Conservation (phyloP, 92 coral and sea anemone species). For the Pocillopora grandis region DNA sequence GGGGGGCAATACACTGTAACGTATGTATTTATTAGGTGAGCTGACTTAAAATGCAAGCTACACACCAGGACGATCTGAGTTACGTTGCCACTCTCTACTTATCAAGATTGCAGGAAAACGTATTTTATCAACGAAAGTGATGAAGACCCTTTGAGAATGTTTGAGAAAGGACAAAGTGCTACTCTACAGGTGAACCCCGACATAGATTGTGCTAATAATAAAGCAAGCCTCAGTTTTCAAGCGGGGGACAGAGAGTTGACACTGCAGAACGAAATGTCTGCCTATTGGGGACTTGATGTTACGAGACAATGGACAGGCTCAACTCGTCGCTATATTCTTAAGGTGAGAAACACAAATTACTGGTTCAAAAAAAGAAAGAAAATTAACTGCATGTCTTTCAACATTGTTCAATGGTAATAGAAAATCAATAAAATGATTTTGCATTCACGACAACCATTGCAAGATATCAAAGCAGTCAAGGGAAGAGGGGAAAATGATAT, state of each 20-base stretch:
- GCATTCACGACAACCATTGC: too few species aligned
- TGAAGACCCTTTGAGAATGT: not conserved
- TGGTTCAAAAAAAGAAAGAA: too few species aligned
- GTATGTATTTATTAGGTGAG: too few species aligned
- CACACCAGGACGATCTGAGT: not conserved
- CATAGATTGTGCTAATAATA: not conserved
- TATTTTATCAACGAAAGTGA: not conserved
- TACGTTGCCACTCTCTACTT: not conserved
- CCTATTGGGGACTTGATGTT: not conserved
- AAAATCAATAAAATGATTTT: too few species aligned
- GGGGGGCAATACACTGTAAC: too few species aligned
- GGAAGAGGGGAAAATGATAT: too few species aligned
- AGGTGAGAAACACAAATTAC: not conserved
- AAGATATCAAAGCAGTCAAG: too few species aligned
- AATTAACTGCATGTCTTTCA: too few species aligned
- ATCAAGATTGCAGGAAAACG: constrained; percentile 1
- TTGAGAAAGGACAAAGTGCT: too few species aligned
- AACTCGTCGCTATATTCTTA: not conserved
- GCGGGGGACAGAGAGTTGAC: not conserved
- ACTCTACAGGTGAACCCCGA: not conserved
- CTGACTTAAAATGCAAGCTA: not conserved
- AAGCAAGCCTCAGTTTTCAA: not conserved
- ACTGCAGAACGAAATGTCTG: not conserved
- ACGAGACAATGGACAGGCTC: not conserved
- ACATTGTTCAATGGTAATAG: too few species aligned